phyloP scores from a whole-genome alignment of 2,113 vertebrate genomes.

The Poeciliopsis prolifica region DNA sequence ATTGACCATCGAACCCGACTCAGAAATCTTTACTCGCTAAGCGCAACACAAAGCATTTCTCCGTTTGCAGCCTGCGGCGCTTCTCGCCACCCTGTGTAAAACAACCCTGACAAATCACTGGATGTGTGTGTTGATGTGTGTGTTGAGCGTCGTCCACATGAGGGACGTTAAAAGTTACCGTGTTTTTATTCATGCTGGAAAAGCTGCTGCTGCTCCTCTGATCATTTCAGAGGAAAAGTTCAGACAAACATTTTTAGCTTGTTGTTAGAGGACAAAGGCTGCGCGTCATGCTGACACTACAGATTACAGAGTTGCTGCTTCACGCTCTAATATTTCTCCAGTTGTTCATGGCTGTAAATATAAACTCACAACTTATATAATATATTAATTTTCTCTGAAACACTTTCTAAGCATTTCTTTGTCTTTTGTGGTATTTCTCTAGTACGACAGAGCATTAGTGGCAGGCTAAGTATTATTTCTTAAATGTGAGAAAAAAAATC shows the following conservation, averaged over 20 bases:
- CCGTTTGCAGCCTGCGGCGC: too few species aligned
- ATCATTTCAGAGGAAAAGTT: slow-evolving; percentile 21
- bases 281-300: slow-evolving; percentile 60
- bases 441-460: too few species aligned
- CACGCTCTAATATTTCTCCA: slow-evolving; percentile 1
- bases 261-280: slow-evolving; percentile 51
- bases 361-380: not conserved
- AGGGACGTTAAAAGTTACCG: slow-evolving; percentile 22
- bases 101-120: slow-evolving; percentile 6
- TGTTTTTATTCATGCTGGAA: slow-evolving; percentile 21
- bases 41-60: too few species aligned
- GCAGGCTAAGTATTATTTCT: too few species aligned
- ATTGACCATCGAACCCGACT: not conserved
- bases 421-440: too few species aligned
- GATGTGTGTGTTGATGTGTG: not conserved
- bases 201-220: too few species aligned
- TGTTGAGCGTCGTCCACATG: not conserved
- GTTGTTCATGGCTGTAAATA: slow-evolving; percentile 33
- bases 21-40: too few species aligned
- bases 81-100: too few species aligned
- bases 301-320: slow-evolving; percentile 45
- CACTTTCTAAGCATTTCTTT: too few species aligned
- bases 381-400: too few species aligned
- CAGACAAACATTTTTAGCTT: slow-evolving; percentile 46
- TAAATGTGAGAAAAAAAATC: too few species aligned